A percentile compares a stretch with the other conserved stretches of the same genome.
These are phyloP conservation scores for Platysteira castanea DNA, from an alignment of 2,113 vertebrate species.

Conservation along the genomic window DNA sequence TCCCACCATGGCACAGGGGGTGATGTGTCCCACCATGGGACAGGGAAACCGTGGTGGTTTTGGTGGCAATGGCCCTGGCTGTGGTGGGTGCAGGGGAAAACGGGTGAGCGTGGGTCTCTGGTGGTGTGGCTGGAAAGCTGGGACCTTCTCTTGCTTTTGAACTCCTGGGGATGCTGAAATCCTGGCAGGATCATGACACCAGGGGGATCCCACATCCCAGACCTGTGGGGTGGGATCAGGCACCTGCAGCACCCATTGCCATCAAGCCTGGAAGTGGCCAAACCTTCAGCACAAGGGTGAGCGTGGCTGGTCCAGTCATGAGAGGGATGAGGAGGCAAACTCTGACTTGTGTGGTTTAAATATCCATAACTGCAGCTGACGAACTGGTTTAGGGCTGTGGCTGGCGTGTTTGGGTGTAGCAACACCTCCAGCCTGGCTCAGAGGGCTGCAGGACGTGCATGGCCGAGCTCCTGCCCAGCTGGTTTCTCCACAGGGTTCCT, in stretches of 20 bases:
- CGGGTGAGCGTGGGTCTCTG: fast-evolving
- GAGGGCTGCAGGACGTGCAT: background rate
- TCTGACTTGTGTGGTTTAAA: background rate
- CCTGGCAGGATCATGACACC: background rate
- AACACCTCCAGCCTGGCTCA: background rate
- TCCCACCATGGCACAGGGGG: no score
- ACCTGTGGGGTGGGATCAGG: background rate
- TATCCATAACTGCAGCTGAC: background rate
- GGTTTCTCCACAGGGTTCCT: constrained; percentile 80
- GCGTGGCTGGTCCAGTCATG: fast-evolving
- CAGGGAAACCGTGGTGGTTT: background rate
- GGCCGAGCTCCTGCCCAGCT: background rate
- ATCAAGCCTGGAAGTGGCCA: fast-evolving
- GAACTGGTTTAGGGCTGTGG: background rate
- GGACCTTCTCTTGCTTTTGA: background rate
- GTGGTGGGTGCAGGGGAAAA: background rate
- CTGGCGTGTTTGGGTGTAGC: background rate
- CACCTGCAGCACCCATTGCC: fast-evolving
- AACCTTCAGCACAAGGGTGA: background rate
- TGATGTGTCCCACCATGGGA: fast-evolving
- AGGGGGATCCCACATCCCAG: background rate
- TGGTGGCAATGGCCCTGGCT: background rate
- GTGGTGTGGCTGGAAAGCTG: background rate
- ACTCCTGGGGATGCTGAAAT: background rate
- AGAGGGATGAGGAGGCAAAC: background rate